phyloP scores from a whole-genome alignment of 2,888 invertebrate genomes.

The Eupeodes latifasciatus region DNA sequence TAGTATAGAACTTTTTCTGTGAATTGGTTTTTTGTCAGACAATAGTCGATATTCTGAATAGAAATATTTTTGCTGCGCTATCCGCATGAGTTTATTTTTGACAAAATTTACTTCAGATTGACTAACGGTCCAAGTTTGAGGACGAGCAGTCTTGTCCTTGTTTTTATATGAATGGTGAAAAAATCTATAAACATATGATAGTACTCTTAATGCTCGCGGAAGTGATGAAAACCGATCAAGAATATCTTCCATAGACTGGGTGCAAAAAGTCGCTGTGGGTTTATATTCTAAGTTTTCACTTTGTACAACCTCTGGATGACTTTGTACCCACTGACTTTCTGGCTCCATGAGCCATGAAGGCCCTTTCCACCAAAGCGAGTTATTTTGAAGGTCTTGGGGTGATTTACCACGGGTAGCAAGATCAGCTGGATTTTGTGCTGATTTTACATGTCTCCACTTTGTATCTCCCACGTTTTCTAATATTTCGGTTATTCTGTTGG shows the following conservation, averaged over 20 bases:
- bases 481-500: no score
- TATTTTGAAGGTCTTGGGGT: no score
- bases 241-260: not conserved
- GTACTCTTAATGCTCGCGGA: not conserved
- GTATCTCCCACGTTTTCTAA: no score
- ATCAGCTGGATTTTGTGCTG: no score
- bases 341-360: not conserved
- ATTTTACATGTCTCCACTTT: no score
- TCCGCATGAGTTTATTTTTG: not conserved
- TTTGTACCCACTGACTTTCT: not conserved
- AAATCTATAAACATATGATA: slow-evolving; percentile 3
- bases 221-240: slow-evolving; percentile 7
- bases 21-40: not conserved
- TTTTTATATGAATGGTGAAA: not conserved
- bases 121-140: not conserved
- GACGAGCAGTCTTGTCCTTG: not conserved
- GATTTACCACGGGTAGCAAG: no score
- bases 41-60: not conserved
- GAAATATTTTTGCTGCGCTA: not conserved
- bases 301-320: not conserved
- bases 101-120: not conserved
- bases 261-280: slow-evolving; percentile 1
- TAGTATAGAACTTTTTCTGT: not conserved
- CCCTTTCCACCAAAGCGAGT: no score
- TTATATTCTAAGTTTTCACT: not conserved